These are phyloP conservation scores for Sapajus apella DNA, from an alignment of 2,113 vertebrate genomes.

Conservation along the genomic window DNA sequence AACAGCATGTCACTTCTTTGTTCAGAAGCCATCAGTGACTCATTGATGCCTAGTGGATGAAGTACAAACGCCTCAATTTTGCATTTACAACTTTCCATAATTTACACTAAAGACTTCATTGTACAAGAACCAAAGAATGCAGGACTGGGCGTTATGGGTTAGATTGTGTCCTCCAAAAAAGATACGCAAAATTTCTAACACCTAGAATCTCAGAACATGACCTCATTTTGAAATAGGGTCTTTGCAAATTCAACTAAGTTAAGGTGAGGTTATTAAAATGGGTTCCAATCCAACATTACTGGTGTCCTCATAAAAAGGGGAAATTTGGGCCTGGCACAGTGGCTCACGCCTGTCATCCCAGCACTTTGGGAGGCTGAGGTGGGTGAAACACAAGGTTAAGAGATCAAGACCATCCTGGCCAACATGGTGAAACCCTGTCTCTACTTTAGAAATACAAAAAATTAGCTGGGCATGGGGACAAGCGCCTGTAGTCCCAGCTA, in stretches of 20 bases:
- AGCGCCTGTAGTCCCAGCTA: too few relatives aligned
- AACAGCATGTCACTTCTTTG: conserved; percentile 16
- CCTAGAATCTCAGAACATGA: not conserved
- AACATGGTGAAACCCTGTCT: too few relatives aligned
- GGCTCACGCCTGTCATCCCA: too few relatives aligned
- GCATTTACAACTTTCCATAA: not conserved
- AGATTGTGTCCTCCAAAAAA: not conserved
- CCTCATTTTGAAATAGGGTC: not conserved
- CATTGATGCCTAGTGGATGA: not conserved
- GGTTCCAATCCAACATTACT: not conserved
- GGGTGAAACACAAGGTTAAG: too few relatives aligned
- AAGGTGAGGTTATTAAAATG: not conserved
- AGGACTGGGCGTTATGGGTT: not conserved
- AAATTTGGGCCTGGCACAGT: too few relatives aligned
- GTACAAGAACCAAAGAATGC: not conserved
- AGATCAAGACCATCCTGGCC: too few relatives aligned
- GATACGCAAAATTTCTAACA: not conserved
- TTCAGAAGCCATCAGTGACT: conserved; percentile 13
- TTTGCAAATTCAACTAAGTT: not conserved
- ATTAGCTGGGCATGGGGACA: too few relatives aligned
- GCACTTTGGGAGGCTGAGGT: too few relatives aligned
- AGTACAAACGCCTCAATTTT: not conserved
- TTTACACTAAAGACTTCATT: not conserved
- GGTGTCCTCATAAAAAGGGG: not conserved
- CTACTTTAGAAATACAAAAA: too few relatives aligned